Conservation (phyloP, 2,888 invertebrate genomes). For the Smittia aterrima region DNA sequence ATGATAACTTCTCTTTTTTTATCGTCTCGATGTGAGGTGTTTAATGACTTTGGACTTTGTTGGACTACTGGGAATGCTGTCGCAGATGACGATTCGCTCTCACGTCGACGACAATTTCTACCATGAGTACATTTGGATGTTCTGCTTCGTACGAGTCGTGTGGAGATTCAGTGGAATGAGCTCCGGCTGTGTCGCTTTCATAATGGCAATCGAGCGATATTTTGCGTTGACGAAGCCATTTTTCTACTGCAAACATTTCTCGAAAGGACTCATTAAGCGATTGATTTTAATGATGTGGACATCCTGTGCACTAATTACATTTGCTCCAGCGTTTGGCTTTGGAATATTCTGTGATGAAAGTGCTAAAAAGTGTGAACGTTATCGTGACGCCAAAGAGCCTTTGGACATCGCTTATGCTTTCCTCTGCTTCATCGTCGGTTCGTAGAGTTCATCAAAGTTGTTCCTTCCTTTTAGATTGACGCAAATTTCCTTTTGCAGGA, state of each 20-base stretch:
- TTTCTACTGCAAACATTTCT: constrained; percentile 85
- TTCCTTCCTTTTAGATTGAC: not conserved
- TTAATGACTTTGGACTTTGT: constrained; percentile 77
- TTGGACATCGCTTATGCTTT: constrained; percentile 72
- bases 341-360: constrained; percentile 67
- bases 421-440: constrained; percentile 74
- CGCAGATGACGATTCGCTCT: constrained; percentile 52
- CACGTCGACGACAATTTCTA: constrained; percentile 43
- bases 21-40: constrained; percentile 58
- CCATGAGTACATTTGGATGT: constrained; percentile 48
- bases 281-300: constrained; percentile 69
- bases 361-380: constrained; percentile 62
- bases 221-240: constrained; percentile 83
- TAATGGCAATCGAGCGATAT: constrained; percentile 86
- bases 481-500: constrained; percentile 56
- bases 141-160: constrained; percentile 60
- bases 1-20: constrained; percentile 43
- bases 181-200: constrained; percentile 82
- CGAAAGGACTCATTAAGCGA: constrained; percentile 71
- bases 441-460: constrained; percentile 48
- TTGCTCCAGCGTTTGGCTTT: constrained; percentile 71
- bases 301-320: constrained; percentile 68
- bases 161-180: constrained; percentile 81
- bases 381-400: constrained; percentile 65
- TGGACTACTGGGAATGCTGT: constrained; percentile 75